Percentiles rank a stretch among this genome's conserved stretches.
These are phyloP conservation scores for Tachina lurida DNA, from an alignment of 2,888 invertebrate genomes.

Conservation along the genomic window DNA sequence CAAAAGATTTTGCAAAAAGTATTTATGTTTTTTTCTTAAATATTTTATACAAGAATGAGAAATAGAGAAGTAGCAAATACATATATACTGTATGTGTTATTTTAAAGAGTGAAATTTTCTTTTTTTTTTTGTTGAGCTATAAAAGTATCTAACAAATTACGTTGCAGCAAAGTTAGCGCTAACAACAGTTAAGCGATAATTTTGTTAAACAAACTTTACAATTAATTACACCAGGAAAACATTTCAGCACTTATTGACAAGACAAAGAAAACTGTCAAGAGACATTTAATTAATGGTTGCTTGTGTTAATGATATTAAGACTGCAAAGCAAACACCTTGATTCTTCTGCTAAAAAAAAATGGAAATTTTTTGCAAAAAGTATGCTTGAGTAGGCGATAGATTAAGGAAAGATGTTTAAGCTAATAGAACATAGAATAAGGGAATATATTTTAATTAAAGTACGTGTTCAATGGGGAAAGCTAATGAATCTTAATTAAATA, in stretches of 20 bases:
- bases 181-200: conserved; percentile 4
- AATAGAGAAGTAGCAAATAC: neutral
- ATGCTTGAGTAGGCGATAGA: too few species aligned
- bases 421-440: too few species aligned
- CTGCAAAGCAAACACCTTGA: neutral
- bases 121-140: neutral
- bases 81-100: neutral
- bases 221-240: conserved; percentile 40
- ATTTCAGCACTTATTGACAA: conserved; percentile 50
- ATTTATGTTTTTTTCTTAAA: neutral
- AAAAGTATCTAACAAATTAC: conserved; percentile 16
- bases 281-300: conserved; percentile 40
- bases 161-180: conserved; percentile 11
- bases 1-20: conserved; percentile 8
- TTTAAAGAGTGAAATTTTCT: conserved; percentile 20
- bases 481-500: too few species aligned
- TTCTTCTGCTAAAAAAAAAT: neutral
- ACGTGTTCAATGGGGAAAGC: too few species aligned
- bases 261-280: conserved; percentile 18
- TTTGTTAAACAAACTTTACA: conserved; percentile 33
- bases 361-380: neutral
- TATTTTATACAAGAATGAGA: neutral
- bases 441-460: too few species aligned
- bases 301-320: conserved; percentile 28
- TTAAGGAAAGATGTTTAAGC: too few species aligned